Base-by-base conservation (phyloP, 2,797 vertebrate genomes). In the Staurois parvus region DNA sequence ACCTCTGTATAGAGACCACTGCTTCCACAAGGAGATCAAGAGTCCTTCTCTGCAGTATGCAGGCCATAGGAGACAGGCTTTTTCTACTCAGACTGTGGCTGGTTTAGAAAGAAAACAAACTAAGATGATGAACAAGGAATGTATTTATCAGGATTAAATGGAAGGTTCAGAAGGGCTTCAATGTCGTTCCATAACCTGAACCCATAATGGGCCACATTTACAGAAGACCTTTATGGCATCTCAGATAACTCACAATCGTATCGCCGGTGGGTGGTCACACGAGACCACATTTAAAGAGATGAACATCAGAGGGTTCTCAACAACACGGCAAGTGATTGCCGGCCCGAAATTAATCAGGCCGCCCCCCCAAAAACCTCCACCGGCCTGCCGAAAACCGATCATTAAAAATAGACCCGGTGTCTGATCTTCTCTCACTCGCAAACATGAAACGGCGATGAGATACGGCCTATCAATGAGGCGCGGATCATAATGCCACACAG, bases 371-470 rank as follows among this genome's bases (percentile, higher is more conserved):
- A n/a, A n/a, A n/a, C n/a, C 88, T 80, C 84, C 82, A 83, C 89
- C 3, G 89, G 89, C 85, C 84, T 87, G 87, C 78, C 90, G n/a
- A 87, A 87, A 52, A 81, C 2, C 3, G 84, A 89, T 90, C 84
- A 91, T 90, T 89, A 90, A 88, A 88, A 73, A 90, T 48, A 62
- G 87, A 81, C 29, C 77, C 69, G 84, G 72, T 87, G 88, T 86
- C 82, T 88, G 88, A 88, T 79, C 5, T 80, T 32, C 37, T n/a
- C 64, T 52, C 59, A 29, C 79, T 66, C 34, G 52, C 0, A 0
- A 89, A 86, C 70, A 52, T 70, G 85, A 88, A 88, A 89, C 79
- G 48, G 72, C 45, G 70, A 48, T 3, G 75, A 87, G 79, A 79
- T 77, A 78, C 81, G 75, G 13, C 79, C 67, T 78, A 84, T 89